Percentiles rank a stretch among this genome's conserved stretches.
phyloP scores from a whole-genome alignment of 2,888 invertebrate species.

The Lycocerus yunnanus region DNA sequence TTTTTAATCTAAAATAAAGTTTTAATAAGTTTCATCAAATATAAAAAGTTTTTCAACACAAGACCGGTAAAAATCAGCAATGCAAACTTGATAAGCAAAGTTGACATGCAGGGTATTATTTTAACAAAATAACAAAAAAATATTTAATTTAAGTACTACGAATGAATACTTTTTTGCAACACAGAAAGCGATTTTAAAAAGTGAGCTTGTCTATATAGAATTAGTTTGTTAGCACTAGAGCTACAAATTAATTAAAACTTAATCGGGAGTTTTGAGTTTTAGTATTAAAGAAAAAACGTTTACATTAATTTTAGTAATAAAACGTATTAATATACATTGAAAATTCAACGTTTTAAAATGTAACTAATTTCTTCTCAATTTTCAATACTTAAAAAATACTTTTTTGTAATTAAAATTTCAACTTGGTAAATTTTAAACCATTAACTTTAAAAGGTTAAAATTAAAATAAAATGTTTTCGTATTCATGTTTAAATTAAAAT shows the following conservation, averaged over 20 bases:
- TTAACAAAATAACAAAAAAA: neutral
- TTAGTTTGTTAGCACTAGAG: too few species aligned
- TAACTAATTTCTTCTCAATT: neutral
- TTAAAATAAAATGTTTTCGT: neutral
- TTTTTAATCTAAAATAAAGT: neutral
- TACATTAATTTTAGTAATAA: too few species aligned
- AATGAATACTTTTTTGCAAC: too few species aligned
- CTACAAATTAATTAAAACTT: neutral
- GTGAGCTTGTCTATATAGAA: too few species aligned
- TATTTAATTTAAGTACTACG: neutral
- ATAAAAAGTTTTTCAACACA: neutral
- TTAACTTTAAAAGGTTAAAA: neutral
- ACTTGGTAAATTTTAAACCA: neutral
- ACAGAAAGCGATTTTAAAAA: too few species aligned
- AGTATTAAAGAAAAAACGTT: too few species aligned
- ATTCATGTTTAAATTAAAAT: neutral
- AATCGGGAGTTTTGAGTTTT: neutral
- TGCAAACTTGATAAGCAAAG: neutral
- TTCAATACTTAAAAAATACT: neutral
- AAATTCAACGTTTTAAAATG: neutral
- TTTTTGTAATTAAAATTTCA: neutral
- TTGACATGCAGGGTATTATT: neutral
- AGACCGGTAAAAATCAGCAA: neutral
- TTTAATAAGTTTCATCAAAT: neutral
- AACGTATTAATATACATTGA: neutral